phyloP scores from a whole-genome alignment of 1,140 invertebrate genomes.

The Trialeurodes vaporariorum region DNA sequence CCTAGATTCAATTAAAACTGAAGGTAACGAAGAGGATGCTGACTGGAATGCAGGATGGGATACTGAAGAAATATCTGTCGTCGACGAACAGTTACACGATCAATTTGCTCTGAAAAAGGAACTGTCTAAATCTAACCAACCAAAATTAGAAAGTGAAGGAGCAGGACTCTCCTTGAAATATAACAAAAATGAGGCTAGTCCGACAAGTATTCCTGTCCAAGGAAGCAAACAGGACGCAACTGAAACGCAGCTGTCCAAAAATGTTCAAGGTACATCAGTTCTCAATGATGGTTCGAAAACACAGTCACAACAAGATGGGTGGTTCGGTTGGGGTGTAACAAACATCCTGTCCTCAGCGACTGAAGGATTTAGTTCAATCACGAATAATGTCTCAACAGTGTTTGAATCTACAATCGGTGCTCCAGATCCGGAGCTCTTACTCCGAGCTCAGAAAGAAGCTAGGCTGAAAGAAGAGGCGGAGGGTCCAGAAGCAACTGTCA shows the following conservation, averaged over 20 bases:
- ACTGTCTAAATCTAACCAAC: too few species aligned
- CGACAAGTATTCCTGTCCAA: too few species aligned
- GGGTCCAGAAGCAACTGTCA: background rate
- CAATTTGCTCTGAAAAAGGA: too few species aligned
- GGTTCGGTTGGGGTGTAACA: background rate
- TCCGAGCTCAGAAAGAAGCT: background rate
- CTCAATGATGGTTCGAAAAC: too few species aligned
- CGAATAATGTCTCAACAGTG: background rate
- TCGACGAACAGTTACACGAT: too few species aligned
- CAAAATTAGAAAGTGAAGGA: too few species aligned
- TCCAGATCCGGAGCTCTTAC: background rate
- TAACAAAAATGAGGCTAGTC: too few species aligned
- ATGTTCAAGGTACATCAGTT: too few species aligned
- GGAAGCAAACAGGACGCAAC: too few species aligned
- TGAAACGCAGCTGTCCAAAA: too few species aligned
- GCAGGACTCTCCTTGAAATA: too few species aligned
- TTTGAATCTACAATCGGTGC: background rate
- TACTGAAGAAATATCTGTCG: background rate
- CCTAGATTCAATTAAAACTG: too few species aligned
- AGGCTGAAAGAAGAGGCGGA: background rate
- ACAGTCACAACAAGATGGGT: background rate
- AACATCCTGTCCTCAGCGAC: background rate
- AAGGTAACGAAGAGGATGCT: background rate
- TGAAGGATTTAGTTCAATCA: background rate
- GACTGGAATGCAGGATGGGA: background rate